Percentiles rank a stretch among this genome's conserved stretches.
Conservation (phyloP, 1,140 invertebrate genomes). For the Elymnias hypermnestra region DNA sequence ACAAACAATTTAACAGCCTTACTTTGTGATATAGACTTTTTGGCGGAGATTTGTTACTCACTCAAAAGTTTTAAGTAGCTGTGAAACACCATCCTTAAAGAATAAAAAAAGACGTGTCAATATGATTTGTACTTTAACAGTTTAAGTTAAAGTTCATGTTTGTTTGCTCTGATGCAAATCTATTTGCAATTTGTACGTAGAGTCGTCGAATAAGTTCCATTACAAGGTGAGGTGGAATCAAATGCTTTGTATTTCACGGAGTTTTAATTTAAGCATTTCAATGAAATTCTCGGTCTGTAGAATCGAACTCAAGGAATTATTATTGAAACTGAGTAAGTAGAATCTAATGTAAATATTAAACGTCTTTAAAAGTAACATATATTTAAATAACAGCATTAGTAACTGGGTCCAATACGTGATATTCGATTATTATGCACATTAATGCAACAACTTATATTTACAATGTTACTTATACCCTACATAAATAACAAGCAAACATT, state of each 20-base stretch:
- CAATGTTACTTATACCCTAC: too few relatives aligned
- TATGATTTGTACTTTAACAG: neutral
- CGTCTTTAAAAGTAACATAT: too few relatives aligned
- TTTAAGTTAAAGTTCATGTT: neutral
- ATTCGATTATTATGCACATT: too few relatives aligned
- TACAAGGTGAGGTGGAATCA: neutral
- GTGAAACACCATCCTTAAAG: slow-evolving; percentile 65
- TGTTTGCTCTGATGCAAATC: neutral
- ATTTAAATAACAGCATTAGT: too few relatives aligned
- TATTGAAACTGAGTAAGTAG: too few relatives aligned
- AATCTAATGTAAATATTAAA: too few relatives aligned
- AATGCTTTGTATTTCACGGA: neutral
- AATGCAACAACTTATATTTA: too few relatives aligned
- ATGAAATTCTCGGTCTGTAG: too few relatives aligned
- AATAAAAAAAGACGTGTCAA: slow-evolving; percentile 36
- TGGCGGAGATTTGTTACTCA: slow-evolving; percentile 68
- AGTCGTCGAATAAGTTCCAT: slow-evolving; percentile 36
- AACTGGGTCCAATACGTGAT: too few relatives aligned
- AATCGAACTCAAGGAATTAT: too few relatives aligned
- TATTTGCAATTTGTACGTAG: slow-evolving; percentile 29
- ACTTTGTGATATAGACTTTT: slow-evolving; percentile 65
- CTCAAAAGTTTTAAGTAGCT: slow-evolving; percentile 71
- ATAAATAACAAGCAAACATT: too few relatives aligned
- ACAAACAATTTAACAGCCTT: slow-evolving; percentile 68
- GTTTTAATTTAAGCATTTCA: slow-evolving; percentile 1